Evolutionary conservation across 2,888 invertebrate genomes (phyloP).

Genomic region (Zele albiditarsus): DNA sequence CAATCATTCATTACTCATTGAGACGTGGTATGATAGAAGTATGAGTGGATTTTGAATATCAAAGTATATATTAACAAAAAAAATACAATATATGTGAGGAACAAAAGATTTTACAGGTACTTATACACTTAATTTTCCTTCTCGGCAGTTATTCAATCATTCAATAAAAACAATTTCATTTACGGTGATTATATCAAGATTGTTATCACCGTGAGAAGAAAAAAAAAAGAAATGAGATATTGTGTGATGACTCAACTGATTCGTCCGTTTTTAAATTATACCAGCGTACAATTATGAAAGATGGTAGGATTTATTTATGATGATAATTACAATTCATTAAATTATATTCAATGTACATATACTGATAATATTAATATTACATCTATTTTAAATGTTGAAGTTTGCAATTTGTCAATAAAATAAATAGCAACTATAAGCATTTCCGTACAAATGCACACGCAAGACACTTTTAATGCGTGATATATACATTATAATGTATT

Average conservation of each 20-base stretch:
- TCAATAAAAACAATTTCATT: background rate
- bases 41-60: conserved; percentile 19
- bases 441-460: conserved; percentile 17
- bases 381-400: conserved; percentile 50
- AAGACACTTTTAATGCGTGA: conserved; percentile 6
- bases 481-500: conserved; percentile 15
- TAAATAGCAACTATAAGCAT: conserved; percentile 9
- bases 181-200: background rate
- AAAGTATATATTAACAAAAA: background rate
- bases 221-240: conserved; percentile 15
- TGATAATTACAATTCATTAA: conserved; percentile 51
- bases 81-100: background rate
- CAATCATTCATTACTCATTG: conserved; percentile 15
- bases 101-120: conserved; percentile 21
- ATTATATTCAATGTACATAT: conserved; percentile 61
- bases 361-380: conserved; percentile 55
- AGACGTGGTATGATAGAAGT: background rate
- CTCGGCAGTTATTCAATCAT: conserved; percentile 29
- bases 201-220: conserved; percentile 2
- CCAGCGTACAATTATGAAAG: conserved; percentile 37
- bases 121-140: conserved; percentile 25
- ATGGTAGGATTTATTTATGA: conserved; percentile 56
- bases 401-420: conserved; percentile 45
- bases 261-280: conserved; percentile 32
- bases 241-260: conserved; percentile 25